Evolutionary conservation across 1,140 invertebrate species (phyloP), one percentile per base, ranked within the genome.

Genomic region (Drosophila neocordata): DNA sequence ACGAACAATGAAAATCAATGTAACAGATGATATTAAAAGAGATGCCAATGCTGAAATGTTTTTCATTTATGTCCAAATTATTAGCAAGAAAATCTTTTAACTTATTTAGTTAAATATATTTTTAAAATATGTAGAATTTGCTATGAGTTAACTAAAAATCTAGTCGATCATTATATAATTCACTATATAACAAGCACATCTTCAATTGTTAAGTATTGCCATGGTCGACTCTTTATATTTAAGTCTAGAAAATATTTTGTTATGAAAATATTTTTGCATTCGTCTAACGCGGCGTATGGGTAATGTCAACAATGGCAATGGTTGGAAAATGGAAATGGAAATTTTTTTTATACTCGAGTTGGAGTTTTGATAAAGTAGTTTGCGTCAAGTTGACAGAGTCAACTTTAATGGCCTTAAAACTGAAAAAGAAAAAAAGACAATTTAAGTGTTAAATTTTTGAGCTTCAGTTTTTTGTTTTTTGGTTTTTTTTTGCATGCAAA

Each of bases 401-500:
- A 48, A 48, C 41, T 48, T 48, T 48, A 15, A 48, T 48, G 41
- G 41, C 41, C 13, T 44, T 44, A 44, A 20, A 9, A 9, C n/a
- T n/a, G 1, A 31, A 31, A 1, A 31, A 31, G 0, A 31, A 48
- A 20, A 48, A 48, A 20, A 20, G 2, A 20, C 15, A 48, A 48
- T 48, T 48, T 20, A 8, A 8, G 41, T 48, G 41, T 48, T 48
- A 48, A 48, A 48, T 48, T 48, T 48, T 48, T 48, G 41, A 5
- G 15, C 15, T 44, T 15, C 8, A 9, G 22, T 24, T 24, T 48
- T 48, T n/a, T n/a, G n/a, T n/a, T n/a, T n/a, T n/a, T n/a, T n/a
- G n/a, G n/a, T n/a, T n/a, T 20, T 5, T 44, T 48, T 87, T 87
- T 87, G 75, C 77, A 87, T 87, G 82, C 67, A 87, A 87, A 87